phyloP scores from a whole-genome alignment of 2,888 invertebrate species.

The Aphodius granarius region DNA sequence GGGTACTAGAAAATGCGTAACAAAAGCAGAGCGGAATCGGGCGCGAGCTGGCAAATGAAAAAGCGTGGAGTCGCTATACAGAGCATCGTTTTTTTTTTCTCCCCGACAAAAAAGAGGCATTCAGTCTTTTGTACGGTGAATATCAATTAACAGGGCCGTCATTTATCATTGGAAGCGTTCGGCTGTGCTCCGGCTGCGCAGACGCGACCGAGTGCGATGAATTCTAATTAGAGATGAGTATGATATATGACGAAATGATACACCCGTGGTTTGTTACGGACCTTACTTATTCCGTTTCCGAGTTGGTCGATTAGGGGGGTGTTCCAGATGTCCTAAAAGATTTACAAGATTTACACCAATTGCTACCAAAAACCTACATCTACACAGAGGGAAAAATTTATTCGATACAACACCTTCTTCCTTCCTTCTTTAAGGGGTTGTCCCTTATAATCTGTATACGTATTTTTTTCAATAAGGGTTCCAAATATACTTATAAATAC shows the following conservation, averaged over 20 bases:
- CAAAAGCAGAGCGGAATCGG: background rate
- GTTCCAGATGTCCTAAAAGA: background rate
- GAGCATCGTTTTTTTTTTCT: background rate
- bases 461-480: no score
- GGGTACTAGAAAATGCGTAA: background rate
- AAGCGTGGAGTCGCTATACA: background rate
- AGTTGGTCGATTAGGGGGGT: background rate
- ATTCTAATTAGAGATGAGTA: constrained; percentile 34
- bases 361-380: background rate
- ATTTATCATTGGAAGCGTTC: constrained; percentile 31
- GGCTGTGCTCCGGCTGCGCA: constrained; percentile 17
- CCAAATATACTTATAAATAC: no score
- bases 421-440: background rate
- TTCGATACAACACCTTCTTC: background rate
- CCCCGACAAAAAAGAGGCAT: background rate
- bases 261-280: constrained; percentile 22
- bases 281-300: constrained; percentile 26
- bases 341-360: background rate
- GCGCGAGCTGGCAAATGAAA: background rate
- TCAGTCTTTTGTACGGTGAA: constrained; percentile 31
- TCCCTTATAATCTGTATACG: no score
- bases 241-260: constrained; percentile 36
- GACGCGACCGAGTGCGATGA: constrained; percentile 32
- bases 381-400: no score
- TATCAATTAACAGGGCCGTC: constrained; percentile 35